These are phyloP conservation scores for Oedothorax gibbosus DNA, from an alignment of 1,140 invertebrate species.

Conservation along the genomic window DNA sequence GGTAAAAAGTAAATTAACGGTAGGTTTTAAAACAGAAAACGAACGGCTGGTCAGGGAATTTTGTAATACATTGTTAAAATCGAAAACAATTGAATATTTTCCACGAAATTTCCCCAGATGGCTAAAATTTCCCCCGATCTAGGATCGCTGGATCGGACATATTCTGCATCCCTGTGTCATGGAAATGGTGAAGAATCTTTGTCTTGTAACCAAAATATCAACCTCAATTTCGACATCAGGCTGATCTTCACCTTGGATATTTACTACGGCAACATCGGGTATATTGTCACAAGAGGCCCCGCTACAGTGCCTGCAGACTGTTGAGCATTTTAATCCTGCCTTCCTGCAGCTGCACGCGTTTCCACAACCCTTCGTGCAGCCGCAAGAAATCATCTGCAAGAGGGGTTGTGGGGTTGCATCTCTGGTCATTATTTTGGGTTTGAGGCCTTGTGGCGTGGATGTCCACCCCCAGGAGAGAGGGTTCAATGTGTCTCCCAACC, in stretches of 20 bases:
- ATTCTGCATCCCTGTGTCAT: too few relatives aligned
- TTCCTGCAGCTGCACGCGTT: slow-evolving; percentile 16
- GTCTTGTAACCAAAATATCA: background rate
- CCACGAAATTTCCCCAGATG: too few relatives aligned
- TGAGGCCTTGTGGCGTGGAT: slow-evolving; percentile 19
- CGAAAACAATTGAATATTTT: too few relatives aligned
- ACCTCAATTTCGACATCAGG: background rate
- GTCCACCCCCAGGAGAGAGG: slow-evolving; percentile 4
- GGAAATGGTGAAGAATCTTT: background rate
- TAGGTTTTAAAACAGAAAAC: too few relatives aligned
- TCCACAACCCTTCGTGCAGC: slow-evolving; percentile 8
- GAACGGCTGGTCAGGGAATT: too few relatives aligned
- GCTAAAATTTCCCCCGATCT: too few relatives aligned
- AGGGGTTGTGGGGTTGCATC: slow-evolving; percentile 5
- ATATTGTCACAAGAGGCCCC: slow-evolving; percentile 4
- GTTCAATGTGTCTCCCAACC: slow-evolving; percentile 1
- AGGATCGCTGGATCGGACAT: too few relatives aligned
- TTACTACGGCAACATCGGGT: background rate
- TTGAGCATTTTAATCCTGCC: slow-evolving; percentile 15
- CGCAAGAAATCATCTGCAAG: slow-evolving; percentile 12
- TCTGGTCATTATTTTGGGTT: slow-evolving; percentile 7
- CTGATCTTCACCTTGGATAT: background rate
- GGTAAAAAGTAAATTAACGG: too few relatives aligned
- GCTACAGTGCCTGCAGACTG: slow-evolving; percentile 1
- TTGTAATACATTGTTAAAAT: too few relatives aligned